phyloP scores from a whole-genome alignment of 1,140 invertebrate genomes.

The Cecropterus lyciades region DNA sequence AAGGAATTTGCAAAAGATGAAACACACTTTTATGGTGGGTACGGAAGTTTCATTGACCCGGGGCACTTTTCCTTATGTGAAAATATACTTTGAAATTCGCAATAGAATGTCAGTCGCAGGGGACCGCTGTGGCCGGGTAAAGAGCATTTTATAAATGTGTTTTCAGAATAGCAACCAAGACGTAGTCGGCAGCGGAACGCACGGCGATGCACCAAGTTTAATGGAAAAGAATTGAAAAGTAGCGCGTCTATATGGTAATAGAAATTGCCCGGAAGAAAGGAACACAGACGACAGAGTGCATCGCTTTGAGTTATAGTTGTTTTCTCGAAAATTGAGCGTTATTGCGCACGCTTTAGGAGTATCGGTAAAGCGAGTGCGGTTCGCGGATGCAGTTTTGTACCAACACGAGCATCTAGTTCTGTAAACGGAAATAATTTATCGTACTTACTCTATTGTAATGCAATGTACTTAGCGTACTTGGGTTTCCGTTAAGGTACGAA shows the following conservation, averaged over 20 bases:
- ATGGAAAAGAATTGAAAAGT: conserved; percentile 84
- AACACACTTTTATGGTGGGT: conserved; percentile 45
- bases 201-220: conserved; percentile 81
- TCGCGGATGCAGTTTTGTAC: conserved; percentile 55
- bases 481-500: neutral
- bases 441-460: conserved; percentile 45
- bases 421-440: conserved; percentile 61
- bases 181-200: conserved; percentile 68
- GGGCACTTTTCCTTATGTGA: conserved; percentile 64
- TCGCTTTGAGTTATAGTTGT: conserved; percentile 79
- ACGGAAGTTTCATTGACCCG: conserved; percentile 68
- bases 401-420: conserved; percentile 56
- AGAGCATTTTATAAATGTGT: conserved; percentile 82
- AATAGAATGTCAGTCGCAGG: conserved; percentile 74
- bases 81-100: conserved; percentile 74
- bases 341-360: conserved; percentile 62
- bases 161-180: conserved; percentile 69
- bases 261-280: conserved; percentile 83
- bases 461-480: conserved; percentile 18
- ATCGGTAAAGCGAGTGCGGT: conserved; percentile 44
- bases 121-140: conserved; percentile 70
- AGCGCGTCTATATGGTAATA: conserved; percentile 84
- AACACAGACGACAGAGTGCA: conserved; percentile 78
- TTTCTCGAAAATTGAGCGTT: conserved; percentile 80
- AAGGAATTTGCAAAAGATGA: conserved; percentile 33